Percentiles rank a stretch among this genome's conserved stretches.
Conservation (phyloP, 2,113 vertebrate species). For the Larimichthys polyactis region DNA sequence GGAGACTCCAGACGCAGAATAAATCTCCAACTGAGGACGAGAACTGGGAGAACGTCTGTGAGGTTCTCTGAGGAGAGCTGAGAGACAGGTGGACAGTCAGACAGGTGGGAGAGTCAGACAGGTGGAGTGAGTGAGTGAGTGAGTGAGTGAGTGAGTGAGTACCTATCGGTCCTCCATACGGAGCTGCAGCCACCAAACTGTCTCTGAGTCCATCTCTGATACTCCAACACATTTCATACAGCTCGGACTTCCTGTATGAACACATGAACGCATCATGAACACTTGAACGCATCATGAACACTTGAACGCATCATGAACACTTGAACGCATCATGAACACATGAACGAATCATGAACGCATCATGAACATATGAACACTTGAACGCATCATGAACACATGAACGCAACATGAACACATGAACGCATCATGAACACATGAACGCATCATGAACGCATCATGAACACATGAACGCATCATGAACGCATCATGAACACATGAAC, state of each 20-base stretch:
- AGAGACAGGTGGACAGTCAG: not conserved
- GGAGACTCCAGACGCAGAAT: constrained; percentile 87
- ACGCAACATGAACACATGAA: too few relatives aligned
- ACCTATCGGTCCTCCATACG: constrained; percentile 94
- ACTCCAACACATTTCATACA: constrained; percentile 92
- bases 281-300: not conserved
- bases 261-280: not conserved
- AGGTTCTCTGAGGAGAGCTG: constrained; percentile 90
- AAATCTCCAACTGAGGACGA: constrained; percentile 91
- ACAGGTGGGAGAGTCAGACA: not conserved
- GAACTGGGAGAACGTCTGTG: constrained; percentile 84
- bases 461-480: too few relatives aligned
- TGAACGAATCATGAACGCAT: too few relatives aligned
- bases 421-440: too few relatives aligned
- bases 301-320: too few relatives aligned
- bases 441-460: too few relatives aligned
- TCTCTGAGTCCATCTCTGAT: constrained; percentile 89
- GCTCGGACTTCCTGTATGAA: constrained; percentile 86
- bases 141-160: not conserved
- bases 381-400: too few relatives aligned
- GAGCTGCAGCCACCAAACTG: constrained; percentile 89
- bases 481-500: too few relatives aligned
- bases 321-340: too few relatives aligned
- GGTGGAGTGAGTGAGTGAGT: not conserved
- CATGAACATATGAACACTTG: too few relatives aligned